Base-by-base conservation (phyloP, 2,888 invertebrate species). In the Anagyrus pseudococci region DNA sequence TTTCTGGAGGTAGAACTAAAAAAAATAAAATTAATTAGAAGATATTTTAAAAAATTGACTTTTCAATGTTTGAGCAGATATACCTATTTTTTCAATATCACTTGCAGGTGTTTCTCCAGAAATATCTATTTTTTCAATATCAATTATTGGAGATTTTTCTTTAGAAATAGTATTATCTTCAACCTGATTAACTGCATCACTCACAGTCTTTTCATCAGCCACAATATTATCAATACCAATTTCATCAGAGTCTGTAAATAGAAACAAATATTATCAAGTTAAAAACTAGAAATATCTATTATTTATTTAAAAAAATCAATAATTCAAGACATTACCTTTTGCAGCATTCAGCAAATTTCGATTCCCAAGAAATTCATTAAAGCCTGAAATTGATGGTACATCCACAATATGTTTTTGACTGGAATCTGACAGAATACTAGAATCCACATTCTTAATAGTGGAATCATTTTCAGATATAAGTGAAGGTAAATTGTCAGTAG, bases 341-440 rank as follows among this genome's bases (percentile, higher is more conserved):
- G 74, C 71, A 62, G 72, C 69, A 69, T 74, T 75, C 68, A 76
- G 71, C 67, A 79, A 75, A 75, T 76, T 76, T 72, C 74, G 71
- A 68, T 76, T 73, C 15, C 69, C 71, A 10, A 69, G 71, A 71
- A 75, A 72, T 67, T 74, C 72, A 64, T 73, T 70, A 63, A 75
- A 72, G 69, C 65, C 72, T 44, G 65, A 64, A 55, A 75, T 71
- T 49, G 66, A 63, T 53, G 75, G 73, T 17, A 69, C 58, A 52
- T 67, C 71, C 33, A 67, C 41, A 59, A 69, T 69, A 50, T 50
- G 17, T 15, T 71, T 62, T 52, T 71, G 69, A 69, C 58, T 69
- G 70, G 73, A 68, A 61, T 72, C 69, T 67, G 49, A 25, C 29
- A 61, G 58, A 46, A 67, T 55, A 8, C 48, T 57, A 40, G 49